Conservation (phyloP, 2,888 invertebrate species). For the Dicranocentrus wangi region DNA sequence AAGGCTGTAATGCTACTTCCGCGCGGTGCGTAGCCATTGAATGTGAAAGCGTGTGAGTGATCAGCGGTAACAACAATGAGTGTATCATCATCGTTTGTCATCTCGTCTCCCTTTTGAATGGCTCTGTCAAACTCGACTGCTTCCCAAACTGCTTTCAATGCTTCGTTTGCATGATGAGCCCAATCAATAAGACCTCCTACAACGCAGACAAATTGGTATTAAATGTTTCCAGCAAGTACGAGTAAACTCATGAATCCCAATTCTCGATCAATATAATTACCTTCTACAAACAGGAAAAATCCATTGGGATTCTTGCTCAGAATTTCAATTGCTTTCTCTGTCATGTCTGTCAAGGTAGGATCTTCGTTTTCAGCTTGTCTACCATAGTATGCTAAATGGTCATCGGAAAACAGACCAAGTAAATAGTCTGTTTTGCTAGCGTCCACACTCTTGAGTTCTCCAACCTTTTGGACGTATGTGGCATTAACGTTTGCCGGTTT, state of each 20-base stretch:
- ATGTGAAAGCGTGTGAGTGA: too few relatives aligned
- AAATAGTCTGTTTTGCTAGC: too few relatives aligned
- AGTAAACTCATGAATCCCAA: neutral
- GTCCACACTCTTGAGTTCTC: too few relatives aligned
- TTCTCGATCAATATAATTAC: constrained; percentile 79
- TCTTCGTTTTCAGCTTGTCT: constrained; percentile 74
- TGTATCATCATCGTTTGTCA: constrained; percentile 82
- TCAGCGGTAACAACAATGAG: constrained; percentile 86
- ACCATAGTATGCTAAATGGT: constrained; percentile 64
- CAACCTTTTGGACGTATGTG: too few relatives aligned
- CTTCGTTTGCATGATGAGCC: constrained; percentile 83
- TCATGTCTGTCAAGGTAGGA: constrained; percentile 83
- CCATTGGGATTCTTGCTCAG: constrained; percentile 81
- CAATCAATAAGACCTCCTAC: constrained; percentile 75
- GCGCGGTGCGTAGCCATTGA: too few relatives aligned
- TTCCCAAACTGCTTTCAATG: constrained; percentile 84
- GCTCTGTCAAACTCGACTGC: constrained; percentile 85
- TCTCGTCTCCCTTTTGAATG: constrained; percentile 78
- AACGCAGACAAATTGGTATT: neutral
- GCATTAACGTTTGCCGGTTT: constrained; percentile 75
- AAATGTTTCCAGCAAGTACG: neutral
- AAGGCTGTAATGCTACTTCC: too few relatives aligned
- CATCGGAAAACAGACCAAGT: constrained; percentile 77
- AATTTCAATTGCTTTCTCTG: constrained; percentile 85
- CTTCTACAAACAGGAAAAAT: constrained; percentile 86